phyloP scores from a whole-genome alignment of 2,888 invertebrate species.

The Pecten maximus region DNA sequence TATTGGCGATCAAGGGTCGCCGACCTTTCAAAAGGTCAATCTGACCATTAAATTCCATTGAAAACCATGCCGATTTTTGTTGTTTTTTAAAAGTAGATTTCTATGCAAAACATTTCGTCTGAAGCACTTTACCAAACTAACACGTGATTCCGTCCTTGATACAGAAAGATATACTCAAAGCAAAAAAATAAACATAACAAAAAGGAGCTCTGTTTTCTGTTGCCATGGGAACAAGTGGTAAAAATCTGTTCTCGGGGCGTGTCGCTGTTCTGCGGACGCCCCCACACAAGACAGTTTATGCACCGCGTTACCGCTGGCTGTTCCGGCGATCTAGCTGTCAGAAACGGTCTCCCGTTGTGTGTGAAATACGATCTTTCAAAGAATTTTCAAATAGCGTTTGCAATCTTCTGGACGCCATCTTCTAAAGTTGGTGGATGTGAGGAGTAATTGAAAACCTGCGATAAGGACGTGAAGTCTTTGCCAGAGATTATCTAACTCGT shows the following conservation, averaged over 20 bases:
- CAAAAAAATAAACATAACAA: background rate
- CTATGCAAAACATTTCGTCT: background rate
- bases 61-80: background rate
- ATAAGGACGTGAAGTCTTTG: background rate
- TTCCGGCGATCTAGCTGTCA: conserved; percentile 14
- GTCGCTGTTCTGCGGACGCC: conserved; percentile 19
- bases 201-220: background rate
- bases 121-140: background rate
- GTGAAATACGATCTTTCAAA: conserved; percentile 19
- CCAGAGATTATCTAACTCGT: background rate
- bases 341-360: background rate
- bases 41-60: background rate
- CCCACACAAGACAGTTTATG: conserved; percentile 30
- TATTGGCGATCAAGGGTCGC: background rate
- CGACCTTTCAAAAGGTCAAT: background rate
- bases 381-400: conserved; percentile 26
- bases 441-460: background rate
- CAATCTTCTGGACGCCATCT: conserved; percentile 33
- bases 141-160: background rate
- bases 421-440: background rate
- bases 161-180: background rate
- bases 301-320: conserved; percentile 32
- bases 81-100: background rate
- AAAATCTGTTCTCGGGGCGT: conserved; percentile 2
- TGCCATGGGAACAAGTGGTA: background rate